These are phyloP conservation scores for Odiellus spinosus DNA, from an alignment of 2,888 invertebrate species.

Conservation along the genomic window DNA sequence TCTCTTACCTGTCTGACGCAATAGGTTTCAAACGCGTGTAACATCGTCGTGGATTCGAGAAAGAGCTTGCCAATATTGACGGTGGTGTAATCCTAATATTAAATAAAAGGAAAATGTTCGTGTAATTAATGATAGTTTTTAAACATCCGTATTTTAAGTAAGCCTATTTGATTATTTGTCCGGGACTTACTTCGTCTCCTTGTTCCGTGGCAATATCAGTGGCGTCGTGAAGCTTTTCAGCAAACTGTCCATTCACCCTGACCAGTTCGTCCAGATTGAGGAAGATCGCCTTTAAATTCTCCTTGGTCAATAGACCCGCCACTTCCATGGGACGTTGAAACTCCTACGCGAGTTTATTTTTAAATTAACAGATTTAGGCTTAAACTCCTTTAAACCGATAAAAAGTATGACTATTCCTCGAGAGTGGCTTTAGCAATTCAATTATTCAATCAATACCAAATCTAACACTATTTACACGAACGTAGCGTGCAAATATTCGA, in stretches of 20 bases:
- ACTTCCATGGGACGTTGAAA: slow-evolving; percentile 60
- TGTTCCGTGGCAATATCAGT: slow-evolving; percentile 55
- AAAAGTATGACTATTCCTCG: too few species aligned
- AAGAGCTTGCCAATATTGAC: slow-evolving; percentile 83
- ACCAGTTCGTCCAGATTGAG: slow-evolving; percentile 81
- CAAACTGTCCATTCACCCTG: slow-evolving; percentile 53
- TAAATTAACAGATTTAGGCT: too few species aligned
- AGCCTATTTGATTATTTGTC: background rate
- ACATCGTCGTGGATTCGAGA: slow-evolving; percentile 69
- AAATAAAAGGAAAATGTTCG: background rate
- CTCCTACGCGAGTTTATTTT: slow-evolving; percentile 45
- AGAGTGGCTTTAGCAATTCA: too few species aligned
- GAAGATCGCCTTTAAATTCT: slow-evolving; percentile 81
- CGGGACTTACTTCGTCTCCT: slow-evolving; percentile 36
- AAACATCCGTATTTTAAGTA: background rate
- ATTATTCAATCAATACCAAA: too few species aligned
- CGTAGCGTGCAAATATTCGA: too few species aligned
- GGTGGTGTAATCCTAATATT: slow-evolving; percentile 48
- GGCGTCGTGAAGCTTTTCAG: slow-evolving; percentile 67
- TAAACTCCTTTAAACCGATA: too few species aligned
- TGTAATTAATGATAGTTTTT: background rate
- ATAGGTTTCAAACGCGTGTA: slow-evolving; percentile 86
- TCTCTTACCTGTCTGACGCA: slow-evolving; percentile 67
- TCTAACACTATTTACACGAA: too few species aligned
- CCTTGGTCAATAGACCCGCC: slow-evolving; percentile 73